Evolutionary conservation across 2,888 invertebrate genomes (phyloP), one percentile per base, ranked within the genome.

Genomic region (Euclidia mi): DNA sequence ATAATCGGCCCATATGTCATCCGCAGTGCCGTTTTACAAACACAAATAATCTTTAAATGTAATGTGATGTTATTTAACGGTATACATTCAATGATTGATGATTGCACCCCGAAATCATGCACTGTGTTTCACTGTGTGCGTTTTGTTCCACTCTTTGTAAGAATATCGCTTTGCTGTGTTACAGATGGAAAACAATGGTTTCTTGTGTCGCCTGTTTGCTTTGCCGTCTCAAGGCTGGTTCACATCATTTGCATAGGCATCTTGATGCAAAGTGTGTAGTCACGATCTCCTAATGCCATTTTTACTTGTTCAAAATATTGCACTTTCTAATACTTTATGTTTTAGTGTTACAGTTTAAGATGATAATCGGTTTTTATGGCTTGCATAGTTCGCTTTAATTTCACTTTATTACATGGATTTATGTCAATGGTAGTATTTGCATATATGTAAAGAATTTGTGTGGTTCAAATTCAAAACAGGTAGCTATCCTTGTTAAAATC

Each of bases 161-260:
- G 43, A 45, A 11, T 38, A 15, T 48, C 51, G 59, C 65, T 44
- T 12, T 42, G 43, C 53, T 44, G 31, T 52, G 45, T 48, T 45
- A 56, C 60, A 64, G 65, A 65, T 76, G 66, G 59, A 58, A 61
- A 47, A 66, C 65, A 43, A 63, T 57, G 38, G 49, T 52, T 59
- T 67, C 43, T n/a, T 61, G 52, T 64, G 53, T 55, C 55, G 42
- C 34, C 43, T 56, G 46, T 70, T 71, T 29, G 52, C 58, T 53
- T 84, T 85, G 86, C 83, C 75, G 70, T 75, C 59, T 66, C 87
- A 90, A 90, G 90, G 88, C 87, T 86, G 84, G 79, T 85, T 88
- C 85, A 78, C 86, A 87, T 88, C 85, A 87, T 89, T 88, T 88
- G 85, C 87, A 89, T 87, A 62, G 51, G 71, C 64, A 61, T 53